Evolutionary conservation across 2,797 vertebrate species (phyloP), one percentile per base, ranked within the genome.

Genomic region (Sebastes dallii): DNA sequence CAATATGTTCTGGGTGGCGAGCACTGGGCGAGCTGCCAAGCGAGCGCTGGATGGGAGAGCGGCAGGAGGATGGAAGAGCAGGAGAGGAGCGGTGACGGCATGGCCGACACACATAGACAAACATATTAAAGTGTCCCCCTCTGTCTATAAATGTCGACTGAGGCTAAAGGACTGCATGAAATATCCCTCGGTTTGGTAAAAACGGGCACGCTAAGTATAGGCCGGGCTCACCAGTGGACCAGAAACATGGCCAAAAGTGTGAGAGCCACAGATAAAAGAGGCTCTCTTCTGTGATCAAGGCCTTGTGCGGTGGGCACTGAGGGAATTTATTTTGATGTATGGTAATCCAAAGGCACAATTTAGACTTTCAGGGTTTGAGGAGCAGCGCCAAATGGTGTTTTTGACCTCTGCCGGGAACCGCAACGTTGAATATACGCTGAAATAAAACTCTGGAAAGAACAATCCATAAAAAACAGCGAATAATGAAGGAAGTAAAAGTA

Each of bases 221-320:
- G 80, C 89, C 85, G 34, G 82, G 88, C 87, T 93, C 89, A 92
- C 88, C 88, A 89, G 87, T 24, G 85, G 89, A 94, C 94, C 92
- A 95, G 92, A 94, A 93, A 95, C 92, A 94, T 75, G 80, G 91
- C 92, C 94, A 87, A 90, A 90, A 90, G 93, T 94, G 95, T 94
- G 94, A 94, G 92, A 84, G 91, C 91, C 76, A 81, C 89, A 86
- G 92, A 94, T 91, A 88, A 92, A 91, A 93, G 92, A 92, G 82
- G 83, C 86, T 88, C 81, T 81, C 85, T 89, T 82, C 91, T 93
- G 91, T 91, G 94, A 95, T 94, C 91, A 86, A 87, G 91, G 88
- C 86, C 80, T 86, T 59, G 76, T 93, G 94, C 68, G 93, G 94
- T 76, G 85, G 81, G 58, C 66, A 74, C 86, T 83, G 87, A 91